Percentiles rank a stretch among this genome's conserved stretches.
phyloP scores from a whole-genome alignment of 2,797 vertebrate genomes.

The Myripristis jacobus region DNA sequence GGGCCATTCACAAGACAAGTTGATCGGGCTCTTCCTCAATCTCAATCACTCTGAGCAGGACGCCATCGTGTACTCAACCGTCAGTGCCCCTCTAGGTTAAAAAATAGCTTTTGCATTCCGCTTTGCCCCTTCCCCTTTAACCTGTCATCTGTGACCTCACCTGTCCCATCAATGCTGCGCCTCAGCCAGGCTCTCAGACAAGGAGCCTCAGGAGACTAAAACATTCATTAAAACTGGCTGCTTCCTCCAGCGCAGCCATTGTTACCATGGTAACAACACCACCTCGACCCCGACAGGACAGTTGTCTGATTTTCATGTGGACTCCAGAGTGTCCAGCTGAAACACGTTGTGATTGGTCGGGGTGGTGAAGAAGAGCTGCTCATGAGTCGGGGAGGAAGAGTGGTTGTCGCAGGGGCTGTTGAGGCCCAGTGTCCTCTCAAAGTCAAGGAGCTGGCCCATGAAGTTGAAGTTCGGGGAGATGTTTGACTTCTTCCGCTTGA shows the following conservation, averaged over 20 bases:
- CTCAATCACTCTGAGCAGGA: conserved; percentile 44
- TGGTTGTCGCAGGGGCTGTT: conserved; percentile 96
- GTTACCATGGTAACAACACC: conserved; percentile 61
- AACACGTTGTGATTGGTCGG: conserved; percentile 97
- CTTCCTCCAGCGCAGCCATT: conserved; percentile 58
- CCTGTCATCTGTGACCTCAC: conserved; percentile 57
- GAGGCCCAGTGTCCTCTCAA: conserved; percentile 96
- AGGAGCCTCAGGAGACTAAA: conserved; percentile 82
- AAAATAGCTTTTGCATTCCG: conserved; percentile 26
- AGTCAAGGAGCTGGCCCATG: conserved; percentile 99
- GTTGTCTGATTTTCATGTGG: conserved; percentile 88
- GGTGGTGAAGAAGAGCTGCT: conserved; percentile 97
- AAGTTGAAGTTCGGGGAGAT: conserved; percentile 99
- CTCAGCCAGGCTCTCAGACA: conserved; percentile 54
- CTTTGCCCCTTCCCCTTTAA: conserved; percentile 31
- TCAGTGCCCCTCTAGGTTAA: conserved; percentile 48
- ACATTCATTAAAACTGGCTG: conserved; percentile 80
- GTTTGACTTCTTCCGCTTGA: conserved; percentile 99
- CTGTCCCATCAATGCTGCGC: conserved; percentile 42
- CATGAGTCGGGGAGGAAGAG: conserved; percentile 78
- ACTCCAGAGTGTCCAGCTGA: conserved; percentile 95
- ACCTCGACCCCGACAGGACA: conserved; percentile 39
- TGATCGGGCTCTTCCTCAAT: conserved; percentile 24
- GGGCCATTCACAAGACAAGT: conserved; percentile 34
- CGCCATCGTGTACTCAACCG: conserved; percentile 26